Conservation (phyloP, 2,113 vertebrate genomes). For the Dromaius novaehollandiae region DNA sequence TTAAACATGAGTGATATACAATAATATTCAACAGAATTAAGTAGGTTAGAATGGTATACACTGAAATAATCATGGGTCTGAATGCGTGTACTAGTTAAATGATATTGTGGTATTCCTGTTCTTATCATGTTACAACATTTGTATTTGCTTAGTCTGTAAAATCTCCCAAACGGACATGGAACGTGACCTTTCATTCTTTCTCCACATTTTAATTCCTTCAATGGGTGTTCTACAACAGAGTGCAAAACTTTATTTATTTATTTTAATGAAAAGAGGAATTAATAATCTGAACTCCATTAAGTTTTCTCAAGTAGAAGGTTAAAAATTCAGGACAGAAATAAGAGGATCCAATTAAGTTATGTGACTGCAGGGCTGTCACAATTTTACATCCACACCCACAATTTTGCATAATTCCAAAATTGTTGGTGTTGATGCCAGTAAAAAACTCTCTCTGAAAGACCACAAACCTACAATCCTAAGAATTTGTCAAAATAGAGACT, state of each 20-base stretch:
- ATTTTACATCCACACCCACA: neutral
- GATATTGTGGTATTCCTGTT: neutral
- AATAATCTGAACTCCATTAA: neutral
- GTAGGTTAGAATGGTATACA: neutral
- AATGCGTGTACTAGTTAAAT: neutral
- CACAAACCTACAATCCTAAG: neutral
- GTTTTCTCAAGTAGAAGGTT: neutral
- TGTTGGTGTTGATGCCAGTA: neutral
- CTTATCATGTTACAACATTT: neutral
- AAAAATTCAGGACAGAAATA: neutral
- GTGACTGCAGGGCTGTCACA: neutral
- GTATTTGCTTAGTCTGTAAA: neutral
- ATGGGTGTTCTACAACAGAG: neutral
- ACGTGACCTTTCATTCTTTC: neutral
- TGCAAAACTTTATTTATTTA: neutral
- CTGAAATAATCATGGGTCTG: neutral
- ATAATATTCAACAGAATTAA: neutral
- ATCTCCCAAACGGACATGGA: neutral
- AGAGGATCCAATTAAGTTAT: neutral
- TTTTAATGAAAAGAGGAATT: neutral
- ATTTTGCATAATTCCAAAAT: neutral
- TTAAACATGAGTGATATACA: neutral
- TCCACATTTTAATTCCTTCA: neutral
- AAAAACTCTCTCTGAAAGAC: neutral
- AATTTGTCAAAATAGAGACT: neutral